These are phyloP conservation scores for Eupithecia exiguata DNA, from an alignment of 2,888 invertebrate species.

Conservation along the genomic window DNA sequence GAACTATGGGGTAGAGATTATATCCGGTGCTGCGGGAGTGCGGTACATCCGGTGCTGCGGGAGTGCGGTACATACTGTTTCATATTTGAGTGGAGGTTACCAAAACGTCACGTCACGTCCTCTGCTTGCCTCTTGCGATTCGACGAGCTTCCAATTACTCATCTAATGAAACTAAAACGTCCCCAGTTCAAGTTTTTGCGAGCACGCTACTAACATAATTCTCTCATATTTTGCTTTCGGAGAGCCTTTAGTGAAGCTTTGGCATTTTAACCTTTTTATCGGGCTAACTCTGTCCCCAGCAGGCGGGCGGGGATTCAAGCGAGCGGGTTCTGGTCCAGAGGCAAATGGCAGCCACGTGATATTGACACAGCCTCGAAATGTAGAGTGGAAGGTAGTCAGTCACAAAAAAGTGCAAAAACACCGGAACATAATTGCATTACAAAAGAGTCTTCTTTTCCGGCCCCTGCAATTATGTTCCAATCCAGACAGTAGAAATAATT, in stretches of 20 bases:
- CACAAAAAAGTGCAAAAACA: too few relatives aligned
- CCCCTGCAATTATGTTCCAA: too few relatives aligned
- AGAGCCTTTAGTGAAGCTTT: slow-evolving; percentile 2
- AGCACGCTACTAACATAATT: background rate
- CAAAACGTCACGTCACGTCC: background rate
- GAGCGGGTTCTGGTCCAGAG: background rate
- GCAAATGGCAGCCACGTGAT: background rate
- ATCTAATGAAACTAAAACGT: background rate
- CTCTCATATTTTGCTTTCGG: background rate
- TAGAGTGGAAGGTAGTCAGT: too few relatives aligned
- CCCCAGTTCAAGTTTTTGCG: background rate
- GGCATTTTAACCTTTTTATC: background rate
- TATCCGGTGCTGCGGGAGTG: too few relatives aligned
- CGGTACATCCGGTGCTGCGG: too few relatives aligned
- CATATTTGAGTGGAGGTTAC: background rate
- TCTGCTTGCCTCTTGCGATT: background rate
- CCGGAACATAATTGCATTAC: too few relatives aligned
- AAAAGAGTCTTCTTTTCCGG: too few relatives aligned
- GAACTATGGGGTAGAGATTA: background rate
- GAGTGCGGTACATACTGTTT: background rate
- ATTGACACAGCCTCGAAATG: background rate
- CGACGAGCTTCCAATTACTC: background rate
- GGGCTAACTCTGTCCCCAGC: background rate
- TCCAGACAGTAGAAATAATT: too few relatives aligned
- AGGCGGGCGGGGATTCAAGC: background rate